Conservation (phyloP, 2,113 vertebrate species). For the Mastomys natalensis region DNA sequence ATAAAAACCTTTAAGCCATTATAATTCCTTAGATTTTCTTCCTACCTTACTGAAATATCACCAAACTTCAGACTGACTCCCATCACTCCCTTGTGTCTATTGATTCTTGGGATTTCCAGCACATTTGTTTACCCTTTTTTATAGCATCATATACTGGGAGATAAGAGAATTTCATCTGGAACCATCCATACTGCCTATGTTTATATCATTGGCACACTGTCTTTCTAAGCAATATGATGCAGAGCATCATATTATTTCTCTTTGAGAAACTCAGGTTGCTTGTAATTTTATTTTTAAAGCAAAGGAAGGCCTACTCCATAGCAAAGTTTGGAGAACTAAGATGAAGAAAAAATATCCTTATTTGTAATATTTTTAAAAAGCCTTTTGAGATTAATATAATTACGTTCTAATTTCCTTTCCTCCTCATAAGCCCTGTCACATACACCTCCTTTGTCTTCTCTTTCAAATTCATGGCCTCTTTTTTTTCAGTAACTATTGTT, state of each 20-base stretch:
- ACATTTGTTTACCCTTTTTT: not conserved
- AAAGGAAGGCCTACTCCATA: not conserved
- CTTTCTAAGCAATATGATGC: not conserved
- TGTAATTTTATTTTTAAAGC: too few species aligned
- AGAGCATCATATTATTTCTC: conserved; percentile 1
- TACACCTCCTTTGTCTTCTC: not conserved
- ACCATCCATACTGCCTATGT: not conserved
- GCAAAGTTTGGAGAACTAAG: not conserved
- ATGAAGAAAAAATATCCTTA: not conserved
- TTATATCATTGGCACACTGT: not conserved
- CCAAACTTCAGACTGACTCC: not conserved
- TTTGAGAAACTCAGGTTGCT: not conserved
- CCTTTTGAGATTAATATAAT: not conserved
- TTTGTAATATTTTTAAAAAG: not conserved
- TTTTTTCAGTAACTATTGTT: not conserved
- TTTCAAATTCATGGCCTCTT: not conserved
- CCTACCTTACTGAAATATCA: not conserved
- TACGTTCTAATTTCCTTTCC: not conserved
- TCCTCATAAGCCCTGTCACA: too few species aligned
- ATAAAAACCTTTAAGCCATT: not conserved
- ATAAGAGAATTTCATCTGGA: not conserved
- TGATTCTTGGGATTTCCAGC: not conserved
- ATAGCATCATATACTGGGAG: not conserved
- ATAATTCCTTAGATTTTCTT: not conserved
- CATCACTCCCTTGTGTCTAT: not conserved